Percentiles rank a stretch among this genome's conserved stretches.
phyloP scores from a whole-genome alignment of 2,113 vertebrate species.

The Oryzias javanicus region DNA sequence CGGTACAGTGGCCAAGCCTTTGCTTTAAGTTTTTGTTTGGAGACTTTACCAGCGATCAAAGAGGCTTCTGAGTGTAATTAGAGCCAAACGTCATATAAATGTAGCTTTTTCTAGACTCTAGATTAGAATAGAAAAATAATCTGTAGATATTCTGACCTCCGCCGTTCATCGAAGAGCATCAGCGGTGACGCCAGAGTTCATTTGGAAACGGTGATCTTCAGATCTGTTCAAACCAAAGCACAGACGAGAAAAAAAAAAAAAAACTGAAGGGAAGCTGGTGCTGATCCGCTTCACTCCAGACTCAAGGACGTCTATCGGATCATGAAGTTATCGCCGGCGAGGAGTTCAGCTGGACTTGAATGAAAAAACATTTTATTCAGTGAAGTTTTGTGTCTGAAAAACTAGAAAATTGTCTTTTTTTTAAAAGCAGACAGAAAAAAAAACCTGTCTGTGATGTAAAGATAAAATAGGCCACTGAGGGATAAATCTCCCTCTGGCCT shows the following conservation, averaged over 20 bases:
- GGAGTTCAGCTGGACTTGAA: background rate
- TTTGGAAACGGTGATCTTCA: conserved; percentile 4
- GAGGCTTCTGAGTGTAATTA: background rate
- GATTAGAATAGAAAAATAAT: too few species aligned
- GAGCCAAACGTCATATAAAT: conserved; percentile 23
- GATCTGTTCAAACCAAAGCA: background rate
- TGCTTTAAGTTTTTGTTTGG: background rate
- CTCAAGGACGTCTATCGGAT: background rate
- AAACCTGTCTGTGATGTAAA: background rate
- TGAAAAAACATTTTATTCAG: background rate
- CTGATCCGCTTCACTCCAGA: conserved; percentile 6
- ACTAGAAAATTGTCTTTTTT: background rate
- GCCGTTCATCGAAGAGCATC: background rate
- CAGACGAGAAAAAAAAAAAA: conserved; percentile 32
- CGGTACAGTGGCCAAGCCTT: background rate
- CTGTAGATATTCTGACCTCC: background rate
- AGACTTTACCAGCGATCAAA: conserved; percentile 15
- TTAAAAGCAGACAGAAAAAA: background rate
- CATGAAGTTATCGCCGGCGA: background rate
- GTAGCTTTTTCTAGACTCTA: too few species aligned
- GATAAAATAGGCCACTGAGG: background rate
- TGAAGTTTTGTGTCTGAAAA: background rate
- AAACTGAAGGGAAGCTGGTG: conserved; percentile 32
- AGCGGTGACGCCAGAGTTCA: background rate
- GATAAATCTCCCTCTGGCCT: too few species aligned